These are phyloP conservation scores for Nanger granti DNA, from an alignment of 2,113 vertebrate species.

Conservation along the genomic window DNA sequence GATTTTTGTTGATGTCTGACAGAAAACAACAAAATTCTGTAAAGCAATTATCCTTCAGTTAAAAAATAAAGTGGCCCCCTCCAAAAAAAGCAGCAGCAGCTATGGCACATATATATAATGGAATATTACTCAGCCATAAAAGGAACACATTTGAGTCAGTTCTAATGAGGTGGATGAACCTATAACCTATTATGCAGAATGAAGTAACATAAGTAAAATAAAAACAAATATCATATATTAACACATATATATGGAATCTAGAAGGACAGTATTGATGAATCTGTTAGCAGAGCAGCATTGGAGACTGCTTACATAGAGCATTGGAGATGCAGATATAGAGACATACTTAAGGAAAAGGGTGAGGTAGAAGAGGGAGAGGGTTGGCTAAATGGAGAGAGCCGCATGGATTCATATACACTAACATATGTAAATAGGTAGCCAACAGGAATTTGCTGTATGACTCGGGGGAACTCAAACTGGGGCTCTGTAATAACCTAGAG, in stretches of 20 bases:
- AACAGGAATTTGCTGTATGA: neutral
- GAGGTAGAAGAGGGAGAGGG: neutral
- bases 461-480: neutral
- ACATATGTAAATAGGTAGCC: neutral
- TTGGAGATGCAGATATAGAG: neutral
- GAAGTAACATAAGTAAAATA: neutral
- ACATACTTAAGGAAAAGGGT: neutral
- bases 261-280: neutral
- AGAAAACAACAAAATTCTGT: neutral
- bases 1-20: neutral
- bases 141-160: neutral
- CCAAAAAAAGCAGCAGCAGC: neutral
- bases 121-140: neutral
- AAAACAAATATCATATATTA: neutral
- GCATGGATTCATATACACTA: neutral
- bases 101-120: neutral
- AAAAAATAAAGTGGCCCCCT: neutral
- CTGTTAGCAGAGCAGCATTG: neutral
- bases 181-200: neutral
- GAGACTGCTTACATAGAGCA: neutral
- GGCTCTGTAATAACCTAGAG: neutral
- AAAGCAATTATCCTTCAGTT: neutral
- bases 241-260: neutral
- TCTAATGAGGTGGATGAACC: neutral
- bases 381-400: neutral